Percentiles rank a stretch among this genome's conserved stretches.
phyloP scores from a whole-genome alignment of 35 echinoderm and acorn worm species.

The Patiria miniata region DNA sequence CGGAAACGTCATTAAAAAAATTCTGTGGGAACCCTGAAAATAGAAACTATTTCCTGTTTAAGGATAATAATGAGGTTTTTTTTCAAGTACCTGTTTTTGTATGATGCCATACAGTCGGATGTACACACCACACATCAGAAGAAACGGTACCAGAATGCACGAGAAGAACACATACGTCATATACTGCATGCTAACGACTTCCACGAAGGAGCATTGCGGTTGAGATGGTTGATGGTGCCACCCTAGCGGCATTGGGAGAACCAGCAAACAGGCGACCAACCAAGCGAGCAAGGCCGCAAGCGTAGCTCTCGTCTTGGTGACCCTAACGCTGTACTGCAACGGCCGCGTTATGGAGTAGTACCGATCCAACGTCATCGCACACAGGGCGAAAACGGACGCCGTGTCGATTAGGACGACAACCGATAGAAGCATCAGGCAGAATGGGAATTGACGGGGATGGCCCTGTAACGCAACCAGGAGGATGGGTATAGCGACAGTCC shows the following conservation, averaged over 20 bases:
- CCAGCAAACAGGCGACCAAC: constrained; percentile 49
- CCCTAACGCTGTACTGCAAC: constrained; percentile 41
- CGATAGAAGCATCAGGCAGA: constrained; percentile 53
- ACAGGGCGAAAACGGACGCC: constrained; percentile 64
- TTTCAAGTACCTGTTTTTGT: constrained; percentile 47
- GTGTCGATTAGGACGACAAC: constrained; percentile 53
- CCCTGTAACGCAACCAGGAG: constrained; percentile 61
- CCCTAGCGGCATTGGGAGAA: constrained; percentile 52
- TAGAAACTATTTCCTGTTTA: neutral
- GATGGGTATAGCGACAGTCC: constrained; percentile 63
- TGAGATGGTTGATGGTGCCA: constrained; percentile 54
- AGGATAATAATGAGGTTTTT: neutral
- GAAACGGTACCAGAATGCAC: constrained; percentile 53
- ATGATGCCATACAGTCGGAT: constrained; percentile 56
- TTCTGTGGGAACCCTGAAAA: too few relatives aligned
- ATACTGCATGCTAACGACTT: constrained; percentile 66
- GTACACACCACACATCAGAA: constrained; percentile 78
- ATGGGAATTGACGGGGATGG: constrained; percentile 1
- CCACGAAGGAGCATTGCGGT: constrained; percentile 32
- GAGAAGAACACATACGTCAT: constrained; percentile 50
- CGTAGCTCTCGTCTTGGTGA: constrained; percentile 36
- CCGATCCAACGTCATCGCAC: constrained; percentile 65
- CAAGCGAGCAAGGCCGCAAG: constrained; percentile 48
- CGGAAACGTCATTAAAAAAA: too few relatives aligned
- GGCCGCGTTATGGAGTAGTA: constrained; percentile 58